These are phyloP conservation scores for Atta cephalotes DNA, from an alignment of 1,140 invertebrate species.

Conservation along the genomic window DNA sequence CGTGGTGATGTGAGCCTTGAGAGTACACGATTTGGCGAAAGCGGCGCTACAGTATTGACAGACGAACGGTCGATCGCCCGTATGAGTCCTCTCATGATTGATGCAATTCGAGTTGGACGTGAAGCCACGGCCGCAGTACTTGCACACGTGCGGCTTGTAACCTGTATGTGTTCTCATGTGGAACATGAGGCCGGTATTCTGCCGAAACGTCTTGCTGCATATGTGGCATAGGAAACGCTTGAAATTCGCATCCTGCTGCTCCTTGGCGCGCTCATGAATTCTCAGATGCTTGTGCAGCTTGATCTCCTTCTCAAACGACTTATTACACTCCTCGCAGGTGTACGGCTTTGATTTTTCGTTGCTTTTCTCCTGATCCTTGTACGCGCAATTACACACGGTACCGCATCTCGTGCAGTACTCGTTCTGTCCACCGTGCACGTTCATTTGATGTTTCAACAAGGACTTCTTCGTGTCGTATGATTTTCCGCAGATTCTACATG, in stretches of 20 bases:
- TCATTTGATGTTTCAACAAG: constrained; percentile 76
- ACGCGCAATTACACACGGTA: constrained; percentile 56
- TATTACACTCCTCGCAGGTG: constrained; percentile 89
- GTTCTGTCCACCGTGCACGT: constrained; percentile 68
- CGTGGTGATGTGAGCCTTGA: constrained; percentile 85
- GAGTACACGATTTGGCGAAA: constrained; percentile 84
- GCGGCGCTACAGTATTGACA: constrained; percentile 87
- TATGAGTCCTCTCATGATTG: constrained; percentile 88
- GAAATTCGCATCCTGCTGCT: constrained; percentile 79
- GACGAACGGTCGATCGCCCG: constrained; percentile 88
- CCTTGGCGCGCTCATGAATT: constrained; percentile 81
- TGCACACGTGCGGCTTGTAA: constrained; percentile 90
- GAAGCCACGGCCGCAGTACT: constrained; percentile 90
- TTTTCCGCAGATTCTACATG: constrained; percentile 79
- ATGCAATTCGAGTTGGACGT: constrained; percentile 84
- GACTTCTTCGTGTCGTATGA: constrained; percentile 81
- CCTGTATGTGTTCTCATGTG: constrained; percentile 91
- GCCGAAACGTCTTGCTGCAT: constrained; percentile 83
- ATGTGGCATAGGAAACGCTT: constrained; percentile 83
- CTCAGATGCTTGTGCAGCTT: constrained; percentile 84
- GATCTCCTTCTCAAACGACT: constrained; percentile 87
- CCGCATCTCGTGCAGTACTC: constrained; percentile 62
- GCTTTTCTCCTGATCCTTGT: constrained; percentile 41
- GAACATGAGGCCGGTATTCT: constrained; percentile 85
- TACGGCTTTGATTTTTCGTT: constrained; percentile 87